Evolutionary conservation across 2,797 vertebrate genomes (phyloP), one percentile per base, ranked within the genome.

Genomic region (Thripadectes ignobilis): DNA sequence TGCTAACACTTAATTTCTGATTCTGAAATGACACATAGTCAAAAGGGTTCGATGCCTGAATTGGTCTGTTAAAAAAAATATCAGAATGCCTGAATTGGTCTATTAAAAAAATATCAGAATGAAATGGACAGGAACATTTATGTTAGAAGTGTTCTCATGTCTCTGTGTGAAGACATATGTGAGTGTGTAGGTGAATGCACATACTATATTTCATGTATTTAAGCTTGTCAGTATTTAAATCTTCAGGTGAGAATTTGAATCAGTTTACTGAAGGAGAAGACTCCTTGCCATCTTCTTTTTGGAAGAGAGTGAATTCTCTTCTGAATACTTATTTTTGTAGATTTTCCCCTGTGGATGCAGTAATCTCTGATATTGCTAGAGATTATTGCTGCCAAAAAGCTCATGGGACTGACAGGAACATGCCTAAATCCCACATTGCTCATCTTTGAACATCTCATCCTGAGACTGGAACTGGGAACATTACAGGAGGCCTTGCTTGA

Each of bases 291-390:
- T 59, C 38, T 67, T 81, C 73, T 65, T 84, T 77, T 75, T 83
- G 57, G 61, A 80, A 91, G 69, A 80, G 87, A 90, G 49, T 77
- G 61, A 82, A 89, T 95, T 93, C 46, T 95, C 46, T 85, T 39
- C 38, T 79, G 34, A 94, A 89, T 66, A 9, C 18, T 83, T 38
- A 17, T 52, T 88, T 92, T 87, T 89, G 59, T 83, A 79, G 41
- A 27, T 71, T 96, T 92, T 92, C 76, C 41, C 34, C 63, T 2
- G 3, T 51, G 57, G 57, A 85, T 62, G 66, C 57, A 94, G 32
- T 63, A 73, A 74, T 81, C 36, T 90, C 66, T 57, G 43, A 77
- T 92, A 62, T 87, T 91, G 49, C 81, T 59, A 81, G 69, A 45
- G 6, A 46, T 6, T 21, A 41, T 38, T 41, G 32, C 26, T 95